A percentile compares a stretch with the other conserved stretches of the same genome.
Conservation (phyloP, 2,113 vertebrate species). For the Vombatus ursinus region DNA sequence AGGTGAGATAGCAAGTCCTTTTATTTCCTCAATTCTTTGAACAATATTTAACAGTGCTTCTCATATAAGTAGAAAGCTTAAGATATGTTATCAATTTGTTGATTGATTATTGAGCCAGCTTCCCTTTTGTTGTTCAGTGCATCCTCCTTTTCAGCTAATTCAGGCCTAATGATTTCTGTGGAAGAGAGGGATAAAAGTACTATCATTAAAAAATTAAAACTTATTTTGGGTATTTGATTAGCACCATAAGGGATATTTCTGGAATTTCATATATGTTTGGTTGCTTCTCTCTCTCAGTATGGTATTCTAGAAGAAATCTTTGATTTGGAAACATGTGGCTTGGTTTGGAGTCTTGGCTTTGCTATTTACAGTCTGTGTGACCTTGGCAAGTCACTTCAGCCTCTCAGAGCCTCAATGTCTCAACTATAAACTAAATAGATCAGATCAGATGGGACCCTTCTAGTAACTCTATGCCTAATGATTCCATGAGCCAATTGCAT, state of each 20-base stretch:
- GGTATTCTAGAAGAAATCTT: not conserved
- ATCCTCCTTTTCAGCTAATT: not conserved
- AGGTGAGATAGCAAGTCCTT: not conserved
- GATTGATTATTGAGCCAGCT: not conserved
- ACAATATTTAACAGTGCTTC: not conserved
- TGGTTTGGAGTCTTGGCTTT: not conserved
- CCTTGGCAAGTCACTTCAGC: not conserved
- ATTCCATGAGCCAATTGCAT: not conserved
- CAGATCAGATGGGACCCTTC: not conserved
- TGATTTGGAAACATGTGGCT: not conserved
- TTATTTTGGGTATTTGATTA: not conserved
- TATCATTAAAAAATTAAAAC: conserved; percentile 33
- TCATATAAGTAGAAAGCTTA: not conserved
- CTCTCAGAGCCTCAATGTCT: not conserved
- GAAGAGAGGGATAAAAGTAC: not conserved
- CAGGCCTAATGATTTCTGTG: not conserved
- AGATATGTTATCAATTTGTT: not conserved
- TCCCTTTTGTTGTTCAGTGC: not conserved
- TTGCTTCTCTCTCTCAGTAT: not conserved
- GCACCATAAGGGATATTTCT: not conserved
- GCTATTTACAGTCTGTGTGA: not conserved
- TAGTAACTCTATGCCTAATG: not conserved
- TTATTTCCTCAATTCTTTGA: not conserved
- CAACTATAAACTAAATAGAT: not conserved
- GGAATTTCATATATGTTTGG: not conserved